These are phyloP conservation scores for Lucinisca nassula DNA, from an alignment of 2,888 invertebrate genomes.

Conservation along the genomic window DNA sequence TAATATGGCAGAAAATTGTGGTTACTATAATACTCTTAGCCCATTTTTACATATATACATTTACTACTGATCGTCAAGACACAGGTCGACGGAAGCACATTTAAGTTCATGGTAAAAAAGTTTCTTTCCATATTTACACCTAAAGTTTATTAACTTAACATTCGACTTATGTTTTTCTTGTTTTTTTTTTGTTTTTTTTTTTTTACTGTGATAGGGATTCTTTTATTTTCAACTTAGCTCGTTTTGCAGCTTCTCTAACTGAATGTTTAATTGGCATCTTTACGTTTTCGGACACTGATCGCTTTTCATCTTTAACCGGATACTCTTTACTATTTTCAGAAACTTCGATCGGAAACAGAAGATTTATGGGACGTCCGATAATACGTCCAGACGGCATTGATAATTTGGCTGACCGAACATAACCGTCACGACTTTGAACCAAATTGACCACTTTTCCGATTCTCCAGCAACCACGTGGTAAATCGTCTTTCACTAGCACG, in stretches of 20 bases:
- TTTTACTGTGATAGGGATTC: background rate
- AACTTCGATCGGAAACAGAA: constrained; percentile 7
- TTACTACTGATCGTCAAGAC: background rate
- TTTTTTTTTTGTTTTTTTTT: too few relatives aligned
- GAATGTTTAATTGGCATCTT: background rate
- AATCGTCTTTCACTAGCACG: constrained; percentile 17
- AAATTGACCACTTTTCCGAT: background rate
- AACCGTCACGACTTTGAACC: constrained; percentile 1
- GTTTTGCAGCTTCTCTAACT: background rate
- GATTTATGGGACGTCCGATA: background rate
- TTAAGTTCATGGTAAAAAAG: background rate
- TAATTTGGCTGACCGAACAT: background rate
- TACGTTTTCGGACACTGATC: background rate
- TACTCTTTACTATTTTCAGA: background rate
- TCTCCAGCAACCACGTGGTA: constrained; percentile 15
- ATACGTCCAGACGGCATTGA: constrained; percentile 10
- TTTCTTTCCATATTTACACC: background rate
- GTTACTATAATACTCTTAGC: background rate
- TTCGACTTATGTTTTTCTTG: too few relatives aligned
- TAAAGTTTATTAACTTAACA: background rate
- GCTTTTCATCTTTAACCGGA: background rate
- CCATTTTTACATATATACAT: background rate
- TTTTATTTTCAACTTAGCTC: background rate
- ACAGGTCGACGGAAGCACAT: background rate
- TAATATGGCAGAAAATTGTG: too few relatives aligned